Conservation (phyloP, 2,888 invertebrate species). For the Agonopterix subpropinquella region DNA sequence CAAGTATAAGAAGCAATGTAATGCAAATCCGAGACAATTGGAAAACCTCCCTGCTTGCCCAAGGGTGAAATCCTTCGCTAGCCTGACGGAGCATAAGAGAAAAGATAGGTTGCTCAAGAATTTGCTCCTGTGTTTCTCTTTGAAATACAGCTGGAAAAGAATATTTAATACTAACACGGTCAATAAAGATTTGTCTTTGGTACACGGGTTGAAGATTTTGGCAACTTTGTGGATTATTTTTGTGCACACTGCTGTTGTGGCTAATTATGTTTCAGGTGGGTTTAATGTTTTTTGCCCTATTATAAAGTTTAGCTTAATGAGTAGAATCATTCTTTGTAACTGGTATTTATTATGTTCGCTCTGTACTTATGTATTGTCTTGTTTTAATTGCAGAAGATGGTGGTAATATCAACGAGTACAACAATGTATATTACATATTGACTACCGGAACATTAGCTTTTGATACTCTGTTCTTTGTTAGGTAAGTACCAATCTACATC, state of each 20-base stretch:
- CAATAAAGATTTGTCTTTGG: conserved; percentile 66
- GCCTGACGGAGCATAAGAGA: conserved; percentile 39
- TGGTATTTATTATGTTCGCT: not conserved
- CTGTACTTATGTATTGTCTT: not conserved
- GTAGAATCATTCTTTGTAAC: not conserved
- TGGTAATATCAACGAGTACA: conserved; percentile 49
- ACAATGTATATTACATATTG: conserved; percentile 66
- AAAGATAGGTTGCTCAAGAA: conserved; percentile 37
- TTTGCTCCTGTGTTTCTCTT: conserved; percentile 56
- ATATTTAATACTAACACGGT: conserved; percentile 64
- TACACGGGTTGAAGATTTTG: conserved; percentile 78
- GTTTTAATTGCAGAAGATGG: conserved; percentile 56
- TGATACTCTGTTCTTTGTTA: conserved; percentile 78
- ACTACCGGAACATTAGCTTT: conserved; percentile 75
- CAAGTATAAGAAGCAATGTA: conserved; percentile 59
- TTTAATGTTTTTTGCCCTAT: not conserved
- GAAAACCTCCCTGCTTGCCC: conserved; percentile 42
- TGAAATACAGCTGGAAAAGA: conserved; percentile 54
- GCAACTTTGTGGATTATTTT: conserved; percentile 81
- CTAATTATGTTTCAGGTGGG: conserved; percentile 79
- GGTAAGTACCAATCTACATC: no score
- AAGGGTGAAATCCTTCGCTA: conserved; percentile 44
- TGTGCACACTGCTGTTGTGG: conserved; percentile 77
- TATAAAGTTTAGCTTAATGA: not conserved
- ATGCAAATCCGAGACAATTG: conserved; percentile 23